A percentile compares a stretch with the other conserved stretches of the same genome.
Conservation (phyloP, 2,113 vertebrate species). For the Melanerpes formicivorus region DNA sequence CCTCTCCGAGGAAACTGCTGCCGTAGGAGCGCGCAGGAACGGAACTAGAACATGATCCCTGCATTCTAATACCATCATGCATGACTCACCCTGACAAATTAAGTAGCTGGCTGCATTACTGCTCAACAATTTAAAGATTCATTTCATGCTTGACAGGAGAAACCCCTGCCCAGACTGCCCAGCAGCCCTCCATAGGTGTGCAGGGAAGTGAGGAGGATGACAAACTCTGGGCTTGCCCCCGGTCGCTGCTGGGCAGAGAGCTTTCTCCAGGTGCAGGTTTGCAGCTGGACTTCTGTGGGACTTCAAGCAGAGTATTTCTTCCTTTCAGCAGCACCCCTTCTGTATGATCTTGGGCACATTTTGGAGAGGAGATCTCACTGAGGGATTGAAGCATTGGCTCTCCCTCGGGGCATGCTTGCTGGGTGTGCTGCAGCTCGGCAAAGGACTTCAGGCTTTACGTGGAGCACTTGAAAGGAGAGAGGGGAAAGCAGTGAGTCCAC, state of each 20-base stretch:
- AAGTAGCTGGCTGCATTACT: not conserved
- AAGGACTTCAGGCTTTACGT: not conserved
- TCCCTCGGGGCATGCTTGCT: accelerated
- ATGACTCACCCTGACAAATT: conserved; percentile 18
- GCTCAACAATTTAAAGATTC: not conserved
- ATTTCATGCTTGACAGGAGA: not conserved
- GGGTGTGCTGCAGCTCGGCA: not conserved
- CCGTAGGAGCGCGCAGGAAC: not conserved
- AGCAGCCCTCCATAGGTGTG: accelerated
- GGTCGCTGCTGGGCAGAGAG: accelerated
- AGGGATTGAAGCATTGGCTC: not conserved
- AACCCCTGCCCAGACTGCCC: not conserved
- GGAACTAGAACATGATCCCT: not conserved
- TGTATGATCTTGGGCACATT: accelerated
- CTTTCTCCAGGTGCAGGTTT: not conserved
- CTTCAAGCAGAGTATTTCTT: not conserved
- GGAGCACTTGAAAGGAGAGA: not conserved
- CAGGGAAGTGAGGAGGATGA: not conserved
- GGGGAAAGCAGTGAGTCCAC: not conserved
- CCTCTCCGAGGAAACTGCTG: not conserved
- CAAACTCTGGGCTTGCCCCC: accelerated
- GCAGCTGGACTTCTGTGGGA: not conserved
- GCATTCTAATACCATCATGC: not conserved
- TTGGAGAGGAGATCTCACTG: not conserved
- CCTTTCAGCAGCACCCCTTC: not conserved